Evolutionary conservation across 2,797 vertebrate genomes (phyloP), one percentile per base, ranked within the genome.

Genomic region (Intellagama lesueurii): DNA sequence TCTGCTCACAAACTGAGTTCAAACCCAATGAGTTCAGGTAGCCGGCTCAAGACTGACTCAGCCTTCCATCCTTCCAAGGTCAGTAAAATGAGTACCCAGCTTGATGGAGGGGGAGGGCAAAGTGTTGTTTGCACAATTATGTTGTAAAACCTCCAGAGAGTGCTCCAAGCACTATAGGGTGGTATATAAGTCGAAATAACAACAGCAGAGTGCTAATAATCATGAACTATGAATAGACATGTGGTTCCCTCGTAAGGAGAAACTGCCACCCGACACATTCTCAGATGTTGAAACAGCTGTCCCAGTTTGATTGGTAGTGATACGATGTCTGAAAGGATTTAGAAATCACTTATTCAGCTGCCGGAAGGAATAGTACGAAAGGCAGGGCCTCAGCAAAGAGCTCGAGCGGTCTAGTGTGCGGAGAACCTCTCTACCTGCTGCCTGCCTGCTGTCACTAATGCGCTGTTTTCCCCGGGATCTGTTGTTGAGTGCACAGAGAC

Each of bases 401-500:
- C 78, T 56, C 4, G n/a, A 32, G 56, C 78, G 30, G 47, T 87
- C 78, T 64, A 2, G 26, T 40, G n/a, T 78, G 28, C 79, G 44
- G 32, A 14, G 6, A 52, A 90, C 66, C 52, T 77, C 66, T 73
- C 60, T 77, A 73, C 84, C 85, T 93, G 32, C 90, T 93, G n/a
- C 89, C 60, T 73, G 60, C 77, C 89, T 81, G 70, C 86, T 85
- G 83, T 77, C 90, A 90, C 83, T 90, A 84, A 90, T 88, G 77
- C 76, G 72, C 87, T 35, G 60, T 87, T 87, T 81, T 83, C 89
- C 85, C 83, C 52, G 73, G 52, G 28, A 88, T 32, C 47, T 83
- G 76, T 87, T 26, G 30, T 44, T 78, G 77, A 87, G 86, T 8
- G 8, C 22, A 40, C 40, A 12, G 86, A 77, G 68, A 77, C 86